These are phyloP conservation scores for Dicaeum eximium DNA, from an alignment of 2,113 vertebrate genomes.

Conservation along the genomic window DNA sequence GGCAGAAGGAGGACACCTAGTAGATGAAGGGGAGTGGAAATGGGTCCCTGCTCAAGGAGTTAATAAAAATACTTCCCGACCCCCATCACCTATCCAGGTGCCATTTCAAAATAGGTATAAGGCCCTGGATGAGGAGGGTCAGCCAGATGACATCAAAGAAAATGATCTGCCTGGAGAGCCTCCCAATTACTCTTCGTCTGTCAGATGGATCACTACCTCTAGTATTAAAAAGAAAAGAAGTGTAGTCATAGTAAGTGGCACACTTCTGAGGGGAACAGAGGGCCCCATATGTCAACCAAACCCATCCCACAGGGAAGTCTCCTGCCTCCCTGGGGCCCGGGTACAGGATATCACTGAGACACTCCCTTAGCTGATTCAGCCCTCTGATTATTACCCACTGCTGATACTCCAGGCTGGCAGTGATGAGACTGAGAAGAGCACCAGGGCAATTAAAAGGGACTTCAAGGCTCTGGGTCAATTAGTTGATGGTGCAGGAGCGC, in stretches of 20 bases:
- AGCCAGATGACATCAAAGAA: not conserved
- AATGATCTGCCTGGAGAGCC: not conserved
- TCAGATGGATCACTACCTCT: not conserved
- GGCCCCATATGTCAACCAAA: not conserved
- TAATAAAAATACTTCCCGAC: not conserved
- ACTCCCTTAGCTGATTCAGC: not conserved
- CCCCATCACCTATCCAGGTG: not conserved
- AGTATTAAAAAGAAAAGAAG: not conserved
- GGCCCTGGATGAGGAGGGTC: not conserved
- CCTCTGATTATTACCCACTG: not conserved
- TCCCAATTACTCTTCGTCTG: not conserved
- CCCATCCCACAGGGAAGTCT: not conserved
- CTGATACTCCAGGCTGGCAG: not conserved
- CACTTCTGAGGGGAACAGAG: not conserved
- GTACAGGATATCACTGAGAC: not conserved
- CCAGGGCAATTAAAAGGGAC: not conserved
- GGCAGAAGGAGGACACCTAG: not conserved
- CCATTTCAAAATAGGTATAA: not conserved
- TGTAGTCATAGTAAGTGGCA: not conserved
- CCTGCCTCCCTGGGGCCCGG: not conserved
- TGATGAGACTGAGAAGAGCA: not conserved
- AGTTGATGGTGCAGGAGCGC: not conserved
- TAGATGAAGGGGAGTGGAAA: not conserved
- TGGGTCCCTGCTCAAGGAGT: not conserved
- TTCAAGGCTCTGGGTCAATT: not conserved